A percentile compares a stretch with the other conserved stretches of the same genome.
Evolutionary conservation across 2,113 vertebrate species (phyloP).

Genomic region (Taurulus bubalis): DNA sequence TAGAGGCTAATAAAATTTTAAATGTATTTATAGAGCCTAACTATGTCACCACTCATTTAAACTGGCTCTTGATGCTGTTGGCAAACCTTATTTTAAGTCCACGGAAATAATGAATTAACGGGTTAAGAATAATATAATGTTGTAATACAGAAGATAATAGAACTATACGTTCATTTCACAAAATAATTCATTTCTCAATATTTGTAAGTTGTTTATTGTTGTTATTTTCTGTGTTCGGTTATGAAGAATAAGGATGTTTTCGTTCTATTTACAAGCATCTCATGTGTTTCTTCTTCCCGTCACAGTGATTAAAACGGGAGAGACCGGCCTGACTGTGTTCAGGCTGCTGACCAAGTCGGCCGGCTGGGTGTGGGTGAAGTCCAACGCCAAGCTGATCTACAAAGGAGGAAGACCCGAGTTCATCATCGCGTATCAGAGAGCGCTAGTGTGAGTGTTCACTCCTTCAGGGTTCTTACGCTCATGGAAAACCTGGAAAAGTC

Average conservation of each 20-base stretch:
- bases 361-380: conserved; percentile 88
- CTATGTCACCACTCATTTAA: too few species aligned
- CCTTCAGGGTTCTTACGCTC: too few species aligned
- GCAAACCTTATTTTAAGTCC: too few species aligned
- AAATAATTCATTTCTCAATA: background rate
- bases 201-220: background rate
- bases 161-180: too few species aligned
- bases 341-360: conserved; percentile 84
- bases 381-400: conserved; percentile 85
- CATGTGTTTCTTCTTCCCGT: background rate
- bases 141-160: too few species aligned
- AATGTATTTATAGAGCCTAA: too few species aligned
- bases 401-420: conserved; percentile 84
- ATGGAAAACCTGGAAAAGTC: too few species aligned
- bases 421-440: conserved; percentile 84
- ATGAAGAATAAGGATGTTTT: background rate
- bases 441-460: conserved; percentile 82
- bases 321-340: conserved; percentile 84
- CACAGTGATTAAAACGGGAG: conserved; percentile 88
- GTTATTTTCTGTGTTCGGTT: background rate
- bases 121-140: too few species aligned
- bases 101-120: too few species aligned
- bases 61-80: too few species aligned
- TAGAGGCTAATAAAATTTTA: too few species aligned
- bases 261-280: background rate